phyloP scores from a whole-genome alignment of 2,113 vertebrate species.

The Argyrosomus japonicus region DNA sequence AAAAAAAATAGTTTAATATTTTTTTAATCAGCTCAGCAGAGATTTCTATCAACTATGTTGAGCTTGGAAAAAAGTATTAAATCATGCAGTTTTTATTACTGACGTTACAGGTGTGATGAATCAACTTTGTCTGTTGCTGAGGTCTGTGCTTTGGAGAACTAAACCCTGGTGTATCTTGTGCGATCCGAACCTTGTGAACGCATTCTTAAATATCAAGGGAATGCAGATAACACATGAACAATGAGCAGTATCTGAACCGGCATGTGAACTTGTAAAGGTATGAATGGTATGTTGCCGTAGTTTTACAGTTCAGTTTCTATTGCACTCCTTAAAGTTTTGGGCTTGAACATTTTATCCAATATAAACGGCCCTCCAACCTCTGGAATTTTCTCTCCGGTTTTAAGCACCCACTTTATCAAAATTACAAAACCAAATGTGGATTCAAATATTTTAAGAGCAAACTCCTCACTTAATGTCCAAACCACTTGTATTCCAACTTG shows the following conservation, averaged over 20 bases:
- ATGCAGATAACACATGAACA: constrained; percentile 13
- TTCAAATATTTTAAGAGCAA: constrained; percentile 14
- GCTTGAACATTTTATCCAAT: constrained; percentile 1
- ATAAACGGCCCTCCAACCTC: neutral
- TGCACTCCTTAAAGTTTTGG: neutral
- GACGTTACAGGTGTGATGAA: neutral
- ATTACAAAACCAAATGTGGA: constrained; percentile 22
- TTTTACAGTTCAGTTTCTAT: constrained; percentile 1
- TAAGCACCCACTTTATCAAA: constrained; percentile 10
- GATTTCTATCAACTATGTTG: neutral
- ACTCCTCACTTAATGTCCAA: neutral
- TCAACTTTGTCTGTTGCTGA: neutral
- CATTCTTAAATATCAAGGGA: neutral
- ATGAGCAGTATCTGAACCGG: constrained; percentile 3
- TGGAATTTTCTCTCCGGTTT: constrained; percentile 4
- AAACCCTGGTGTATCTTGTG: too few relatives aligned
- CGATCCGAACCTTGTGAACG: neutral
- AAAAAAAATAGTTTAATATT: neutral
- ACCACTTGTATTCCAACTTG: neutral
- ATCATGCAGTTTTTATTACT: neutral
- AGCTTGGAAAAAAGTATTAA: neutral
- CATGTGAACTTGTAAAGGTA: constrained; percentile 30
- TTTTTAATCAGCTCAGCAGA: too few relatives aligned
- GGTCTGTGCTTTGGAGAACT: neutral
- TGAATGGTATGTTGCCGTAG: constrained; percentile 26